Conservation (phyloP, 2,888 invertebrate genomes). For the Athetis lepigone region DNA sequence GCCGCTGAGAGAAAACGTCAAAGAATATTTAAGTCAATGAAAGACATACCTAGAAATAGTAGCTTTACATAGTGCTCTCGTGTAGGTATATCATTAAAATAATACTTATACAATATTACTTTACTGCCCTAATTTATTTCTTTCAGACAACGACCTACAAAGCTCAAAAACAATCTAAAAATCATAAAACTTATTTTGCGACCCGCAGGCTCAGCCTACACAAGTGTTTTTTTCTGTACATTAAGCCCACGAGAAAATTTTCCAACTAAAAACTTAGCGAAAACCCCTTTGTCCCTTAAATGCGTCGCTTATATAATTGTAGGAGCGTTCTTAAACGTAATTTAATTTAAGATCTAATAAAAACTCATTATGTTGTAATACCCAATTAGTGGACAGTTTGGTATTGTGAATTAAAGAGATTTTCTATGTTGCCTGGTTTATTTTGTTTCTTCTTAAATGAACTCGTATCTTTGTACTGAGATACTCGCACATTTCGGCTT, state of each 20-base stretch:
- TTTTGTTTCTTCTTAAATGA: neutral
- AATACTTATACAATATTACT: neutral
- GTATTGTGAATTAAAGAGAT: conserved; percentile 28
- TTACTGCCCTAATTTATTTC: conserved; percentile 30
- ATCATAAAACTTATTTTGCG: conserved; percentile 44
- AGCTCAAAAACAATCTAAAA: conserved; percentile 37
- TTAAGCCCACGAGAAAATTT: conserved; percentile 17
- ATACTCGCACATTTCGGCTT: too few relatives aligned
- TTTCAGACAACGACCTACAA: conserved; percentile 23
- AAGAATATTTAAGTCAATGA: too few relatives aligned
- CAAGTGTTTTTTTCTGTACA: conserved; percentile 35
- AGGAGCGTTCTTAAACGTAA: conserved; percentile 2
- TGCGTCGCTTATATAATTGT: conserved; percentile 38
- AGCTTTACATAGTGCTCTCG: too few relatives aligned
- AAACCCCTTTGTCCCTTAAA: conserved; percentile 17
- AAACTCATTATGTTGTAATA: conserved; percentile 50
- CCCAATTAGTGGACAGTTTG: conserved; percentile 34
- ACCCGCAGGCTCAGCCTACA: conserved; percentile 11
- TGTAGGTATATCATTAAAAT: conserved; percentile 6
- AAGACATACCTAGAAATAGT: too few relatives aligned
- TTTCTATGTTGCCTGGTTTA: conserved; percentile 7
- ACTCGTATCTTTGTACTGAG: neutral
- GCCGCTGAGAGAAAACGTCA: too few relatives aligned
- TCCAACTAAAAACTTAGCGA: conserved; percentile 12
- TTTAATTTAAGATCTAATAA: conserved; percentile 50